Conservation (phyloP, 1,140 invertebrate species). For the Reticulitermes speratus region DNA sequence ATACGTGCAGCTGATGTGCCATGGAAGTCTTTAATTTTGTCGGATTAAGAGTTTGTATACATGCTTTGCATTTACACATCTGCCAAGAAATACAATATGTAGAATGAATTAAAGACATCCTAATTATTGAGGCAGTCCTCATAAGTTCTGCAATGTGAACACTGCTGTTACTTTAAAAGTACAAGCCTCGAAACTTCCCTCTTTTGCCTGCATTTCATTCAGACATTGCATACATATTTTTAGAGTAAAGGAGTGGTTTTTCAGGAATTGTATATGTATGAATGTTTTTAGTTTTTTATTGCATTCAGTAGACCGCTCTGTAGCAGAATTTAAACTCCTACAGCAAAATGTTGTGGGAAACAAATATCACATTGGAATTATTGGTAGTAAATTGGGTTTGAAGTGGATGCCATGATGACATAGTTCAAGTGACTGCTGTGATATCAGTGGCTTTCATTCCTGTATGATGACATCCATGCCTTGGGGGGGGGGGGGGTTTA, state of each 20-base stretch:
- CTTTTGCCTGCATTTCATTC: no score
- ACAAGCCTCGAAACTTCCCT: no score
- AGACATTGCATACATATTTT: not conserved
- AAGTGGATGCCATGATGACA: conserved; percentile 43
- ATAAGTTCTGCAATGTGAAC: no score
- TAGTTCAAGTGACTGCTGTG: conserved; percentile 48
- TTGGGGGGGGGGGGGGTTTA: not conserved
- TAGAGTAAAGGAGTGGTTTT: not conserved
- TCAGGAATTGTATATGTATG: not conserved
- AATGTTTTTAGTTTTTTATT: not conserved
- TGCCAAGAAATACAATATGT: no score
- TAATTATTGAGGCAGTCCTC: no score
- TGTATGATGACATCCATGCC: conserved; percentile 44
- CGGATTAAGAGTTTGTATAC: no score
- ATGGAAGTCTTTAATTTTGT: no score
- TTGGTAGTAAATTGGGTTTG: not conserved
- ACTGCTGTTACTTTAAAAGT: no score
- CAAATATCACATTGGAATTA: not conserved
- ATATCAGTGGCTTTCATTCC: conserved; percentile 50
- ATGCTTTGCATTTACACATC: no score
- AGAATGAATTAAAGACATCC: no score
- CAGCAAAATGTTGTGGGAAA: no score
- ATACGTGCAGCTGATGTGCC: no score
- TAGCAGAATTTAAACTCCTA: not conserved
- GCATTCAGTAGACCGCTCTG: not conserved